These are phyloP conservation scores for Pachydiplax longipennis DNA, from an alignment of 2,888 invertebrate species.

Conservation along the genomic window DNA sequence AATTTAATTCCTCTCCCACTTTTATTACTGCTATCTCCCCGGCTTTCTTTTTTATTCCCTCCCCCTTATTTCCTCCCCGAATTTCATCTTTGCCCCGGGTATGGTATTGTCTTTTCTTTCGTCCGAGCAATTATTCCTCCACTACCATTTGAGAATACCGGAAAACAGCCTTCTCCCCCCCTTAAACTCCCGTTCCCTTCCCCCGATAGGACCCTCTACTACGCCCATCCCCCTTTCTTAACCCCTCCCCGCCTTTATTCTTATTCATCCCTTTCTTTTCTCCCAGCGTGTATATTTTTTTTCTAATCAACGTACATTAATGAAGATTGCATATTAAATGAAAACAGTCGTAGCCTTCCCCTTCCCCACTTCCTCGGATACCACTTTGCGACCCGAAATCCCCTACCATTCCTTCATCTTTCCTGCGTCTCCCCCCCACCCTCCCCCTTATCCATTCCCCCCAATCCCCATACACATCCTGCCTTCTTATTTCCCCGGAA, in stretches of 20 bases:
- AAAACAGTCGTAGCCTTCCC: slow-evolving; percentile 42
- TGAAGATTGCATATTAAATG: slow-evolving; percentile 49
- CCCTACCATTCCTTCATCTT: background rate
- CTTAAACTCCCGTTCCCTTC: background rate
- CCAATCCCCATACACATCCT: background rate
- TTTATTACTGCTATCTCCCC: slow-evolving; percentile 5
- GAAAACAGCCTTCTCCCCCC: background rate
- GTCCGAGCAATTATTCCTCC: slow-evolving; percentile 38
- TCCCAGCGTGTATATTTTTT: slow-evolving; percentile 40
- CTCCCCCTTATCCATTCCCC: background rate
- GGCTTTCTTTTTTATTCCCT: background rate
- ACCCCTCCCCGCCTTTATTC: slow-evolving; percentile 16
- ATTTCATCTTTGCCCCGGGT: slow-evolving; percentile 15
- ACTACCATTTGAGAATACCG: slow-evolving; percentile 41
- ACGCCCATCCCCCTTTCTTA: background rate
- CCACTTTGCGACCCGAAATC: slow-evolving; percentile 22
- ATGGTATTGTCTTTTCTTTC: slow-evolving; percentile 37
- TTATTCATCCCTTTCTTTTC: slow-evolving; percentile 44
- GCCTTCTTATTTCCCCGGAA: background rate
- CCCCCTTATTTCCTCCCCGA: background rate
- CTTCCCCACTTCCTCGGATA: background rate
- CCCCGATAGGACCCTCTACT: background rate
- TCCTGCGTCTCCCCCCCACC: background rate
- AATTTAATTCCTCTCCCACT: slow-evolving; percentile 9
- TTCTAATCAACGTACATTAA: slow-evolving; percentile 47